Evolutionary conservation across 2,888 invertebrate genomes (phyloP), one percentile per base, ranked within the genome.

Genomic region (Steinernema hermaphroditum): DNA sequence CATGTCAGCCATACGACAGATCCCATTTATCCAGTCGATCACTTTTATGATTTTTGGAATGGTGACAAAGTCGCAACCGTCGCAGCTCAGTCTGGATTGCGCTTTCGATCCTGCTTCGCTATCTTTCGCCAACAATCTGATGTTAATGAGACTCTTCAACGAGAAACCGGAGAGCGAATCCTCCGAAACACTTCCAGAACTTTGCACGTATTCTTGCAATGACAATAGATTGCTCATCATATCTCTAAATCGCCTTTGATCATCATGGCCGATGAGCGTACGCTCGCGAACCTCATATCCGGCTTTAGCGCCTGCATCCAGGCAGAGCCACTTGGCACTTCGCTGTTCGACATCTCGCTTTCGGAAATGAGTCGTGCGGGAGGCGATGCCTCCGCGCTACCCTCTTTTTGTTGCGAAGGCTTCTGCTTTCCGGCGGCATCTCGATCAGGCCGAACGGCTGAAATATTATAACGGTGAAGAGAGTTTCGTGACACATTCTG

Each of bases 361-460:
- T 62, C 62, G 1, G 62, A 62, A 1, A 32, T 19, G 4, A 62
- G 29, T 2, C 62, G 29, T 6, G 32, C 62, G 22, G 62, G 62
- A 16, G 62, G 27, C 32, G 32, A 16, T 2, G 32, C 69, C 41
- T 43, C 69, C 46, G 27, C 69, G 69, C 69, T 46, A 1, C 43
- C 69, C 43, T 69, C 46, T 14, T 43, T 44, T 37, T 62, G 62
- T 4, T 32, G 62, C 19, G 9, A 2, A 4, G 62, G 72, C 57
- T 32, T 34, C 27, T 50, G 34, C 32, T 74, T 50, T 46, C 50
- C 75, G 19, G 70, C 78, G 76, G 50, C 69, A 24, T 81, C 81
- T 34, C 83, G 76, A 70, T 83, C 83, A 9, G 83, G 83, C 16
- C 83, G 78, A n/a, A 83, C 83, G 34, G 82, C 81, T 83, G 72